A percentile compares a stretch with the other conserved stretches of the same genome.
phyloP scores from a whole-genome alignment of 2,888 invertebrate genomes.

The Drosophila lutescens region DNA sequence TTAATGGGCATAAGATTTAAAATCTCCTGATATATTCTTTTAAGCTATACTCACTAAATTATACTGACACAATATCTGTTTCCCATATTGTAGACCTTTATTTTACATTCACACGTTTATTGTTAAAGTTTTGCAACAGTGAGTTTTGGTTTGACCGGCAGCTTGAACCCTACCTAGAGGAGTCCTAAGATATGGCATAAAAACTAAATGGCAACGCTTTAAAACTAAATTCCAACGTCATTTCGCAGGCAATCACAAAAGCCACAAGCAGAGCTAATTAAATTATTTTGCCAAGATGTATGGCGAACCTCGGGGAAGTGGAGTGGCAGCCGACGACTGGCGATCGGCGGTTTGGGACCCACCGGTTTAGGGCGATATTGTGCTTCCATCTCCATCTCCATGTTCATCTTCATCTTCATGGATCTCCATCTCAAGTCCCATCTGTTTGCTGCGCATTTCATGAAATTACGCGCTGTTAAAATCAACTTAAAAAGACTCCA shows the following conservation, averaged over 20 bases:
- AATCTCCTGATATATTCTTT: too few relatives aligned
- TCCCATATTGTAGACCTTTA: not conserved
- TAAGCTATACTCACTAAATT: not conserved
- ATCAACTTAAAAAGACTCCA: slow-evolving; percentile 74
- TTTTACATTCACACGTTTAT: not conserved
- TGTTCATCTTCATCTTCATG: slow-evolving; percentile 43
- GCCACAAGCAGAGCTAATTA: slow-evolving; percentile 68
- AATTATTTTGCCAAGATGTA: slow-evolving; percentile 55
- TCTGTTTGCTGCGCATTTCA: slow-evolving; percentile 52
- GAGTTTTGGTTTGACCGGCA: not conserved
- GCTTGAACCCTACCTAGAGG: not conserved
- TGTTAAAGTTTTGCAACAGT: not conserved
- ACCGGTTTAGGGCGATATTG: slow-evolving; percentile 31
- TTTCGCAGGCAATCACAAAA: slow-evolving; percentile 48
- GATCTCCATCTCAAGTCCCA: slow-evolving; percentile 40
- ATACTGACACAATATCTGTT: not conserved
- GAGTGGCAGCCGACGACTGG: not conserved
- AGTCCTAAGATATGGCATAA: slow-evolving; percentile 18
- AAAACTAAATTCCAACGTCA: slow-evolving; percentile 52
- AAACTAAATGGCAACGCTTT: slow-evolving; percentile 48
- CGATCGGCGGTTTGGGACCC: slow-evolving; percentile 18
- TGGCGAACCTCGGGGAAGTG: slow-evolving; percentile 18
- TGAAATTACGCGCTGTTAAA: slow-evolving; percentile 71
- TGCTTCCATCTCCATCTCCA: slow-evolving; percentile 5
- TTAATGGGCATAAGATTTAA: too few relatives aligned